Evolutionary conservation across 2,113 vertebrate genomes (phyloP).

Genomic region (Mastomys coucha): DNA sequence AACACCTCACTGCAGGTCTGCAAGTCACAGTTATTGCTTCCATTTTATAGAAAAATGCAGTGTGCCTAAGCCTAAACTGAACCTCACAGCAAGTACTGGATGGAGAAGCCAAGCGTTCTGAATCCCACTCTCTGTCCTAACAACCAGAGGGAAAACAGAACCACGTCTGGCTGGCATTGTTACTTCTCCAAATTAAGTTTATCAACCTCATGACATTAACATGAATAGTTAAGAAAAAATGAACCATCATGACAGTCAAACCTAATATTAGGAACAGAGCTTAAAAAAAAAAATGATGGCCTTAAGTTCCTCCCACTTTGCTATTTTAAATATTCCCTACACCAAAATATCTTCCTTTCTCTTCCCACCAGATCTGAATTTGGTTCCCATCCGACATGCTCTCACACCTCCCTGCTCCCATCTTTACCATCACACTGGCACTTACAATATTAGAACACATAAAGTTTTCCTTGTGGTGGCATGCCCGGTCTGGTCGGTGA

Average conservation of each 20-base stretch:
- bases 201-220: not conserved
- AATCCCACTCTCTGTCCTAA: not conserved
- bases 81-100: not conserved
- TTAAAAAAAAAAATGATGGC: not conserved
- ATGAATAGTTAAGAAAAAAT: not conserved
- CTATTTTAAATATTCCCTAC: slow-evolving; percentile 13
- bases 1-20: not conserved
- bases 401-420: not conserved
- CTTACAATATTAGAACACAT: not conserved
- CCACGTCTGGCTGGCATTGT: not conserved
- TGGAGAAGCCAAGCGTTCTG: not conserved
- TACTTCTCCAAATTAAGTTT: not conserved
- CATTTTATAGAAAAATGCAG: slow-evolving; percentile 12
- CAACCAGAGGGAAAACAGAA: not conserved
- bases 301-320: not conserved
- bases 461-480: not conserved
- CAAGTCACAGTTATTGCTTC: not conserved
- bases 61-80: not conserved
- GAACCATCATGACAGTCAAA: not conserved
- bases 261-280: not conserved
- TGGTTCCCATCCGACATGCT: not conserved
- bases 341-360: not conserved
- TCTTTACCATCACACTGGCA: not conserved
- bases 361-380: not conserved
- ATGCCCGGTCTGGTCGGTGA: not conserved